Conservation (phyloP, 2,113 vertebrate genomes). For the Neomonachus schauinslandi region DNA sequence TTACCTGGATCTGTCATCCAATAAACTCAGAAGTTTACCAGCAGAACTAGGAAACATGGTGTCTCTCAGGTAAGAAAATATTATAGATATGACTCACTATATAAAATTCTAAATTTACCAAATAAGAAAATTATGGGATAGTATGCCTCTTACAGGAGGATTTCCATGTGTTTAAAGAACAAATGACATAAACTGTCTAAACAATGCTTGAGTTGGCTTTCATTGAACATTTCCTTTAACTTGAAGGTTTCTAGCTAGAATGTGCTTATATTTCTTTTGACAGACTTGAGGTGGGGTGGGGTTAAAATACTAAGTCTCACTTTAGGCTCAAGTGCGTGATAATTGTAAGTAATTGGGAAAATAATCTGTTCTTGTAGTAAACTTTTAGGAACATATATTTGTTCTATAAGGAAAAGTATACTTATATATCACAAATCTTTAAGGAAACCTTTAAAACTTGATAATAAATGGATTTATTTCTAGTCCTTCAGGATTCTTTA, state of each 20-base stretch:
- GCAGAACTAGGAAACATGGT: conserved; percentile 99
- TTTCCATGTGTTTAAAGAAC: conserved; percentile 30
- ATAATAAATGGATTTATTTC: conserved; percentile 51
- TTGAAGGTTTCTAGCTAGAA: conserved; percentile 7
- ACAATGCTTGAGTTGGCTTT: neutral
- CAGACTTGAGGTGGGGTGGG: neutral
- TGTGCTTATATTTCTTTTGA: neutral
- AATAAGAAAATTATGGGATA: neutral
- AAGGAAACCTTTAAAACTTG: conserved; percentile 30
- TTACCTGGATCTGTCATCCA: conserved; percentile 99
- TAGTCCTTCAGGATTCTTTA: neutral
- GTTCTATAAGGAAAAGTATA: neutral
- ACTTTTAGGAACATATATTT: neutral
- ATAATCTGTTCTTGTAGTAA: conserved; percentile 38
- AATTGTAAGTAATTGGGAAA: conserved; percentile 56
- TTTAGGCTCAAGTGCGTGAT: neutral
- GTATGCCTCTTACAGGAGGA: neutral
- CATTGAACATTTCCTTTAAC: neutral
- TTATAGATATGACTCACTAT: neutral
- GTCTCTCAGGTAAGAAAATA: conserved; percentile 95
- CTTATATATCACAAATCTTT: conserved; percentile 32
- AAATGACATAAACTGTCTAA: neutral
- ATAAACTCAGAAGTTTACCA: conserved; percentile 99
- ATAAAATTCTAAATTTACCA: conserved; percentile 54
- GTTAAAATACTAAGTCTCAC: conserved; percentile 24